Evolutionary conservation across 2,113 vertebrate genomes (phyloP).

Genomic region (zebrafish (Danio rerio)): DNA sequence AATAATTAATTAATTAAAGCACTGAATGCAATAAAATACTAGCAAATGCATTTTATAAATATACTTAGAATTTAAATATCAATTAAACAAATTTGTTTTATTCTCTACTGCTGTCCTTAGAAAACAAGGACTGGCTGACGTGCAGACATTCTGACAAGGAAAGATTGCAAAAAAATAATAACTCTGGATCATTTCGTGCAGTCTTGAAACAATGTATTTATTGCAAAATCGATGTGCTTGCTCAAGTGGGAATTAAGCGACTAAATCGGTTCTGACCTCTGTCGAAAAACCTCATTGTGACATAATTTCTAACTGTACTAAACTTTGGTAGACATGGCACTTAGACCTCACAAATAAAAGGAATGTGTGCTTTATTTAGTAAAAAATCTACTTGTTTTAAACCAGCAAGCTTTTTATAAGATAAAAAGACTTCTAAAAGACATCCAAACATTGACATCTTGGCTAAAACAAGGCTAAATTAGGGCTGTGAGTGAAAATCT

Average conservation of each 20-base stretch:
- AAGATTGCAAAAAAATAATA: neutral
- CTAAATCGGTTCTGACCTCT: constrained; percentile 2
- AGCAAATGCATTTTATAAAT: no score
- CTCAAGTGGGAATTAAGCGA: constrained; percentile 4
- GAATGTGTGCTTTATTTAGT: neutral
- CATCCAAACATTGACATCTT: no score
- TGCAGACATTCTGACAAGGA: neutral
- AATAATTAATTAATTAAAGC: no score
- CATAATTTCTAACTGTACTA: neutral
- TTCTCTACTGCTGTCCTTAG: neutral
- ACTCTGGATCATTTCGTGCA: neutral
- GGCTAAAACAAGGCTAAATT: no score
- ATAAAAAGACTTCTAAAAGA: neutral
- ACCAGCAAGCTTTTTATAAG: no score
- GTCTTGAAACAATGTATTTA: neutral
- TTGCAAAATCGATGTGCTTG: constrained; percentile 17
- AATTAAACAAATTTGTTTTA: no score
- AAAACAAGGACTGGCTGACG: neutral
- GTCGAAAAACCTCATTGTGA: neutral
- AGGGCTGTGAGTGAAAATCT: no score
- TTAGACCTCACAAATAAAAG: neutral
- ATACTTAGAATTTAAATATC: no score
- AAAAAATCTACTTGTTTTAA: no score
- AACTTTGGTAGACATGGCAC: neutral
- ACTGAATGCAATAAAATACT: no score